phyloP scores from a whole-genome alignment of 2,113 vertebrate species.

The Pithys albifrons region DNA sequence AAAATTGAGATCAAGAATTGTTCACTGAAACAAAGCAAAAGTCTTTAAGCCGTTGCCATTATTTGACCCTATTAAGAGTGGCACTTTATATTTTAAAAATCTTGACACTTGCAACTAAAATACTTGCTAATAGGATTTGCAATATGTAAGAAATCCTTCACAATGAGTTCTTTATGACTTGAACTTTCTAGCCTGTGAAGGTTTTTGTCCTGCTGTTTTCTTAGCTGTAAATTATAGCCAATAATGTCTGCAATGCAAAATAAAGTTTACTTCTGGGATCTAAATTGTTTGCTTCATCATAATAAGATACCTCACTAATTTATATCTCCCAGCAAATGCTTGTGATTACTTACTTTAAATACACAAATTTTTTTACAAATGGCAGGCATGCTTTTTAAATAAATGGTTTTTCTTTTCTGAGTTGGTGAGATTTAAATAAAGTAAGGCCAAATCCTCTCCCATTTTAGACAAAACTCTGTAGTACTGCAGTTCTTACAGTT shows the following conservation, averaged over 20 bases:
- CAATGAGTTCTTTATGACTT: not conserved
- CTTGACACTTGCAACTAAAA: not conserved
- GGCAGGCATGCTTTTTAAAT: not conserved
- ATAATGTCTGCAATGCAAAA: not conserved
- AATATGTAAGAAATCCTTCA: not conserved
- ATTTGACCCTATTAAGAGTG: not conserved
- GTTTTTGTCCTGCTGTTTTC: not conserved
- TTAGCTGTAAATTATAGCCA: not conserved
- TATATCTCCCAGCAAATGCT: not conserved
- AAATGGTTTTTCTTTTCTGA: not conserved
- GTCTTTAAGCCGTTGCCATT: not conserved
- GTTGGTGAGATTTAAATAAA: not conserved
- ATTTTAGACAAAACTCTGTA: not conserved
- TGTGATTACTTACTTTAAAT: not conserved
- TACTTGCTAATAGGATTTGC: not conserved
- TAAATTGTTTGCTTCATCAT: not conserved
- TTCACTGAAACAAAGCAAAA: not conserved
- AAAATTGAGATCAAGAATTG: not conserved
- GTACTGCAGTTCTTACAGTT: not conserved
- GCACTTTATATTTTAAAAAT: not conserved
- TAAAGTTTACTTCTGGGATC: not conserved
- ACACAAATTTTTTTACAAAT: not conserved
- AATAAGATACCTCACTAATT: not conserved
- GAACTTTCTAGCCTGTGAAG: not conserved
- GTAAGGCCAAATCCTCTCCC: not conserved